phyloP scores from a whole-genome alignment of 2,888 invertebrate species.

The Conomelus anceps region DNA sequence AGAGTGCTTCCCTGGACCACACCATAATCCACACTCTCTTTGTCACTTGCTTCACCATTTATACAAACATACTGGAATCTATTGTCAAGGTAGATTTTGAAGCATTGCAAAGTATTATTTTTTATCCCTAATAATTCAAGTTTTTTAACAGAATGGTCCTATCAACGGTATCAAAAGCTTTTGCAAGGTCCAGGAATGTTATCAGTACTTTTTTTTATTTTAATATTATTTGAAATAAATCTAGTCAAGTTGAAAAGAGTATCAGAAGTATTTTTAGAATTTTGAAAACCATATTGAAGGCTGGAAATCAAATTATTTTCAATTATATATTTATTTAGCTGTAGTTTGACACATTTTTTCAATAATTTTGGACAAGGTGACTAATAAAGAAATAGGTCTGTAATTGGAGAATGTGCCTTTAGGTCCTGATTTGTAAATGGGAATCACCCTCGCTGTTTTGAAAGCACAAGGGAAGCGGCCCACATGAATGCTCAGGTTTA shows the following conservation, averaged over 20 bases:
- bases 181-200: too few species aligned
- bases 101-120: too few species aligned
- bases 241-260: neutral
- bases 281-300: neutral
- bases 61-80: too few species aligned
- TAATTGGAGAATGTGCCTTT: neutral
- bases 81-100: too few species aligned
- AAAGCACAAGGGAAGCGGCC: neutral
- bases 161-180: too few species aligned
- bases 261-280: neutral
- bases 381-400: neutral
- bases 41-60: too few species aligned
- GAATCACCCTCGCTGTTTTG: neutral
- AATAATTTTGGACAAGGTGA: neutral
- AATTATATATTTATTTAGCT: neutral
- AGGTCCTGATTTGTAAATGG: neutral
- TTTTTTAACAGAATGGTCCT: too few species aligned
- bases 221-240: neutral
- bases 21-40: too few species aligned
- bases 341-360: neutral
- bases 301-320: neutral
- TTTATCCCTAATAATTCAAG: too few species aligned
- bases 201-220: neutral
- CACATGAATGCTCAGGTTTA: neutral
- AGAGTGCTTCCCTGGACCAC: too few species aligned